A percentile compares a stretch with the other conserved stretches of the same genome.
These are phyloP conservation scores for Vireo griseus DNA, from an alignment of 2,797 vertebrate species.

Conservation along the genomic window DNA sequence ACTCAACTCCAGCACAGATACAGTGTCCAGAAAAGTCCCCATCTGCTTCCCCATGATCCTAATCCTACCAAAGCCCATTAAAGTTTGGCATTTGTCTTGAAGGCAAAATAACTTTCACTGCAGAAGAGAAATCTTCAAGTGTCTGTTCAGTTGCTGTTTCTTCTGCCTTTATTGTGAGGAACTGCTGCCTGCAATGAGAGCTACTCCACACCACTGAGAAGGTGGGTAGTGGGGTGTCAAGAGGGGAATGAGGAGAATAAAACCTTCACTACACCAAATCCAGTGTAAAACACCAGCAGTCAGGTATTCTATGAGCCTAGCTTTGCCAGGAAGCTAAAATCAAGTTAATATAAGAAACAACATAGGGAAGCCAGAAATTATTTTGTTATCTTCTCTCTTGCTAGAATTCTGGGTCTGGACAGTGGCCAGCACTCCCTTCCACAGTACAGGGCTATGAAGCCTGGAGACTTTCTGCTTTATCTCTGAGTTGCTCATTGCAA, in stretches of 20 bases:
- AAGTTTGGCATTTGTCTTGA: neutral
- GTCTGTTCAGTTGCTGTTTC: neutral
- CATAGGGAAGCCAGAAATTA: neutral
- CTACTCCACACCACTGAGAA: neutral
- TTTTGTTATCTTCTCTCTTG: neutral
- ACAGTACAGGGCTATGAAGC: neutral
- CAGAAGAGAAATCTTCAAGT: neutral
- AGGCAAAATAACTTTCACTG: neutral
- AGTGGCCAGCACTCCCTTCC: neutral
- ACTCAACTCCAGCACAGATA: neutral
- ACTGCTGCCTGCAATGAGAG: neutral
- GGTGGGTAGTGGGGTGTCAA: neutral
- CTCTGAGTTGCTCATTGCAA: neutral
- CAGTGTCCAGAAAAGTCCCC: neutral
- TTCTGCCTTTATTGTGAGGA: neutral
- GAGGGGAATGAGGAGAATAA: neutral
- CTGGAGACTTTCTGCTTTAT: neutral
- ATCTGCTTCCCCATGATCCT: neutral
- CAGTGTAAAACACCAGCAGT: neutral
- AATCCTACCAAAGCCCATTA: neutral
- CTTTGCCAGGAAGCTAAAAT: neutral
- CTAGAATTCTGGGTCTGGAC: neutral
- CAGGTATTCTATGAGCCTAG: neutral
- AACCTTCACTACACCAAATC: neutral
- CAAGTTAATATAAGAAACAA: neutral